Evolutionary conservation across 2,797 vertebrate genomes (phyloP).

Genomic region (Myotis myotis): DNA sequence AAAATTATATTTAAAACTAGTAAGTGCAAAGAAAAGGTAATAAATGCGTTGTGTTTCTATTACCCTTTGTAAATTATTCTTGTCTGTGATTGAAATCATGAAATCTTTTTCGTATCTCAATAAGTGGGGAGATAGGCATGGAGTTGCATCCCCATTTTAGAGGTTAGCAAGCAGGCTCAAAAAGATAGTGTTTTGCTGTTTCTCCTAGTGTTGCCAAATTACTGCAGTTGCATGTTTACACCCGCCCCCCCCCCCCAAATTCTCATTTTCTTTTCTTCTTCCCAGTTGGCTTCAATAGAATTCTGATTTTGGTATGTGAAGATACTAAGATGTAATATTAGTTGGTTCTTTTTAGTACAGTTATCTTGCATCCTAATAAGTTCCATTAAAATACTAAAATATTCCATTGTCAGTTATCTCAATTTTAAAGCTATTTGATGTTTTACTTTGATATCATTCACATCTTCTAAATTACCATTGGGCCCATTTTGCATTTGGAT

Average conservation of each 20-base stretch:
- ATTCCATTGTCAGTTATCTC: background rate
- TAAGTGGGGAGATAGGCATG: background rate
- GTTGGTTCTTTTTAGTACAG: background rate
- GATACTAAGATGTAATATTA: background rate
- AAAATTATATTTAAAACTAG: background rate
- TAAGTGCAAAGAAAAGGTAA: background rate
- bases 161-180: background rate
- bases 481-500: constrained; percentile 28
- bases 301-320: background rate
- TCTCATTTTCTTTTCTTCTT: background rate
- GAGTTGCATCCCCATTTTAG: background rate
- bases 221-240: background rate
- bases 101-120: background rate
- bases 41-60: background rate
- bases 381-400: constrained; percentile 7
- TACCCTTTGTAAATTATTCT: background rate
- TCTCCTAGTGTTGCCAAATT: background rate
- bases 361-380: background rate
- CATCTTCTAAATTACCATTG: background rate
- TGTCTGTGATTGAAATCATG: background rate
- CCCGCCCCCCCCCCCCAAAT: background rate
- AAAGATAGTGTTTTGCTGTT: background rate
- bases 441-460: background rate
- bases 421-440: background rate
- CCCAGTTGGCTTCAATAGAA: background rate